Base-by-base conservation (phyloP, 2,113 vertebrate species). In the Campylomormyrus numenius region DNA sequence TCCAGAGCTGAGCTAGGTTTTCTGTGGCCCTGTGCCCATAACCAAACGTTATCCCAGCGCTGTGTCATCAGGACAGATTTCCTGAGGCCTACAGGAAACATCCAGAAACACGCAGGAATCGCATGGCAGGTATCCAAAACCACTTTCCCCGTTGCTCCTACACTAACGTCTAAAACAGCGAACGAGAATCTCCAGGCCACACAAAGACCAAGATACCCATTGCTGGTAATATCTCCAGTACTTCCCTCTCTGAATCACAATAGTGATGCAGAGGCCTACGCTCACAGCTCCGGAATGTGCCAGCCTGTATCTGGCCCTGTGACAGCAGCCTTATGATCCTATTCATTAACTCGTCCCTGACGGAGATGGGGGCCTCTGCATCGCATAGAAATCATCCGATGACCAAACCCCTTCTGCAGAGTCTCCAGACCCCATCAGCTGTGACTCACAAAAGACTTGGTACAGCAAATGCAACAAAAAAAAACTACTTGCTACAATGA, bases 381-480 rank as follows among this genome's bases (percentile, higher is more conserved):
- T 42, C 1, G 5, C 50, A 35, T 35, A 52, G 13, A 19, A n/a
- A 87, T n/a, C 3, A 50, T 35, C 5, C 5, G n/a, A 52, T 52
- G n/a, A 52, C 19, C 84, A 91, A 90, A 90, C 46, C 46, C 62
- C 85, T 87, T 27, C n/a, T 87, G n/a, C 85, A 77, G 27, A 35
- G 19, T 39, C 31, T 77, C 70, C 58, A 66, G 27, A 70, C 62
- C 62, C 27, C 27, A 70, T 70, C 10, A 70, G n/a, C 62, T 27
- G n/a, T 66, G n/a, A 70, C 62, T 31, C 62, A 31, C 62, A 70
- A 70, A 70, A 70, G 9, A 70, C 10, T 39, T 10, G 17, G 15
- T 39, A 77, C 1, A 80, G 74, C 13, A 77, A 39, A 77, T 39
- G 24, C 11, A 77, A 10, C 39, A 42, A 42, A n/a, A 70, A 66